phyloP scores from a whole-genome alignment of 2,113 vertebrate genomes.

The Gymnocephalus cernua region DNA sequence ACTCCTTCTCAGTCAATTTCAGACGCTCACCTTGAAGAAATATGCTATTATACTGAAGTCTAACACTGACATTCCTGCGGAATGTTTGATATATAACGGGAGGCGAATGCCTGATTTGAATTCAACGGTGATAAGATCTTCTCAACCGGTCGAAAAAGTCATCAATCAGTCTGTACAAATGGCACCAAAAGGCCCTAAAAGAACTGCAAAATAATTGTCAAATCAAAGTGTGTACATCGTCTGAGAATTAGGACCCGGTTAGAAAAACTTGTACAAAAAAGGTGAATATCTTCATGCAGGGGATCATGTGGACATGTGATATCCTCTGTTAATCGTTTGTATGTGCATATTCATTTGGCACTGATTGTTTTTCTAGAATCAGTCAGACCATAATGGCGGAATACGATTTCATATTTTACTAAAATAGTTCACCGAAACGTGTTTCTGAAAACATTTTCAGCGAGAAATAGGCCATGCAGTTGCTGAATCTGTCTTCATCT shows the following conservation, averaged over 20 bases:
- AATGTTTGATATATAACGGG: constrained; percentile 1
- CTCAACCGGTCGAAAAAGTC: not conserved
- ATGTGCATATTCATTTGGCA: not conserved
- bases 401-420: too few species aligned
- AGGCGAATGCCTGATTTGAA: not conserved
- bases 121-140: constrained; percentile 9
- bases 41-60: constrained; percentile 12
- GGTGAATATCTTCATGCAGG: too few species aligned
- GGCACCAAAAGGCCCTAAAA: not conserved
- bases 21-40: constrained; percentile 27
- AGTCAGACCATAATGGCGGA: too few species aligned
- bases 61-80: constrained; percentile 6
- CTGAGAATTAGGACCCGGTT: not conserved
- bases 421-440: too few species aligned
- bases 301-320: not conserved
- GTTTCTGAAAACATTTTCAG: too few species aligned
- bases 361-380: not conserved
- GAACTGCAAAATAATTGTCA: not conserved
- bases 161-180: not conserved
- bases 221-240: not conserved
- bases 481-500: too few species aligned
- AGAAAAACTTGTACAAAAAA: not conserved
- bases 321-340: not conserved
- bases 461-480: too few species aligned
- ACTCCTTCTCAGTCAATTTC: constrained; percentile 6